Evolutionary conservation across 1,140 invertebrate genomes (phyloP).

Genomic region (Bombus cullumanus): DNA sequence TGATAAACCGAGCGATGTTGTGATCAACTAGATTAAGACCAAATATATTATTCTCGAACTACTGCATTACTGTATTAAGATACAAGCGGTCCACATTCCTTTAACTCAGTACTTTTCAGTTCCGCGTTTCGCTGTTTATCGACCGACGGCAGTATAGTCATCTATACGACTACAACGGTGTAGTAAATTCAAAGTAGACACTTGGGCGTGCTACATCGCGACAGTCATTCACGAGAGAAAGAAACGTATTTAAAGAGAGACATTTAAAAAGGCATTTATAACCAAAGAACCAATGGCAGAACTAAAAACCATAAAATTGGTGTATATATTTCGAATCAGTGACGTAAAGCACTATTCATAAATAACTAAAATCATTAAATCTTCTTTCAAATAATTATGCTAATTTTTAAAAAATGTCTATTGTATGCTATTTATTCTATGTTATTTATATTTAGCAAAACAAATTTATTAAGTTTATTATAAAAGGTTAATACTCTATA

Average conservation of each 20-base stretch:
- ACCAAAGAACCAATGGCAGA: background rate
- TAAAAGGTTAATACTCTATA: background rate
- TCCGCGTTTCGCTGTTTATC: conserved; percentile 67
- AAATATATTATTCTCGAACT: conserved; percentile 53
- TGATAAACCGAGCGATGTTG: conserved; percentile 31
- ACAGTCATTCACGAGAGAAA: background rate
- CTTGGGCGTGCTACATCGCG: conserved; percentile 25
- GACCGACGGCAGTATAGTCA: conserved; percentile 45
- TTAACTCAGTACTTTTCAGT: conserved; percentile 42
- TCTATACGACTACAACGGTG: conserved; percentile 28
- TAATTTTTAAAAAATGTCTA: background rate
- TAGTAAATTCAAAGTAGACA: conserved; percentile 36
- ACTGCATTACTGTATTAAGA: conserved; percentile 51
- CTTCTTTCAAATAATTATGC: background rate
- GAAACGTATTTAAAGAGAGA: background rate
- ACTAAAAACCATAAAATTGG: background rate
- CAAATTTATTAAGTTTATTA: background rate
- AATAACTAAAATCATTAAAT: background rate
- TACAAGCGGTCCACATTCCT: conserved; percentile 66
- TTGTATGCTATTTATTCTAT: background rate
- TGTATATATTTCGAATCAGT: background rate
- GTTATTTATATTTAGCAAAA: background rate
- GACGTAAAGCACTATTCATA: background rate
- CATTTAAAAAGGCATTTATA: background rate
- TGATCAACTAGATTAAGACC: conserved; percentile 32